Percentiles rank a stretch among this genome's conserved stretches.
Conservation (phyloP, 2,797 vertebrate genomes). For the Peromyscus nudipes region DNA sequence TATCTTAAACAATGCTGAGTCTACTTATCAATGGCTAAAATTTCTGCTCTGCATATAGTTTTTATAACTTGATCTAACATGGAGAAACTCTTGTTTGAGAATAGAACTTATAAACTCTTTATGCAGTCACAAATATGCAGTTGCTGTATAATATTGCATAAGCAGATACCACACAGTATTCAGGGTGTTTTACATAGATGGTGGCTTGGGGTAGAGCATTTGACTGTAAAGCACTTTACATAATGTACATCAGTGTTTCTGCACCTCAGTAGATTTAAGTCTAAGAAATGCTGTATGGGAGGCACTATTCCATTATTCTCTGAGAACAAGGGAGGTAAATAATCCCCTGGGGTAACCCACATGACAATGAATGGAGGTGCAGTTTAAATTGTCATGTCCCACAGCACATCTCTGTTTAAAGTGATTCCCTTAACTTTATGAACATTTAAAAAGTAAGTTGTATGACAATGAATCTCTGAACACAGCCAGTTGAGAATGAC, state of each 20-base stretch:
- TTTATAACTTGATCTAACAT: background rate
- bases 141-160: background rate
- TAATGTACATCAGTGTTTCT: background rate
- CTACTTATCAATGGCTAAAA: background rate
- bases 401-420: background rate
- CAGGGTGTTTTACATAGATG: too few species aligned
- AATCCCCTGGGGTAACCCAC: background rate
- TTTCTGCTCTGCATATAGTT: background rate
- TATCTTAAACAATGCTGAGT: background rate
- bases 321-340: background rate
- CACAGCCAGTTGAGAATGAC: background rate
- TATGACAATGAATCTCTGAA: constrained; percentile 7
- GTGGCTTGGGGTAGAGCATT: background rate
- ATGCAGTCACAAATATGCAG: background rate
- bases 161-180: background rate
- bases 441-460: constrained; percentile 24
- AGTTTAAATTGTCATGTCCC: background rate
- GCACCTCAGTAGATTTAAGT: background rate
- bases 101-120: background rate
- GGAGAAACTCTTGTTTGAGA: background rate
- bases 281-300: background rate
- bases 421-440: background rate
- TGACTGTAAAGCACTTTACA: background rate
- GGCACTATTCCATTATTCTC: background rate
- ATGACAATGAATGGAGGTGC: background rate